Percentiles rank a stretch among this genome's conserved stretches.
Conservation (phyloP, 2,113 vertebrate genomes). For the Prionailurus bengalensis region DNA sequence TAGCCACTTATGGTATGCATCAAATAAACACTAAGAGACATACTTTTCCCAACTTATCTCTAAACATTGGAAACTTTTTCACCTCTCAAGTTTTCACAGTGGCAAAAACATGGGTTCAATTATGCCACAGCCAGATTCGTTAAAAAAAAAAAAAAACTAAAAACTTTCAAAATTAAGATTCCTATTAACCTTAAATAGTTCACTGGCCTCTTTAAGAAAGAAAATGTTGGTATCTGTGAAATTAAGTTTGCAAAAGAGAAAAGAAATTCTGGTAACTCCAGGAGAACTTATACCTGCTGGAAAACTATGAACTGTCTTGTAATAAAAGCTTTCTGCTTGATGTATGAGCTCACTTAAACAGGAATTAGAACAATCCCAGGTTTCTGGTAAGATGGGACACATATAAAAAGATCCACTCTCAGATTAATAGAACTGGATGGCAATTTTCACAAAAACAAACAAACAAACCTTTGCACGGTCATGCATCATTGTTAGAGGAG, state of each 20-base stretch:
- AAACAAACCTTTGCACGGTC: background rate
- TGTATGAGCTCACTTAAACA: background rate
- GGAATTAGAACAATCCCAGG: background rate
- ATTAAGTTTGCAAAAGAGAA: background rate
- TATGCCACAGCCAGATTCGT: background rate
- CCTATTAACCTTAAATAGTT: background rate
- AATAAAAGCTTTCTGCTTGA: background rate
- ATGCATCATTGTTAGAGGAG: background rate
- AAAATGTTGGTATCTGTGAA: background rate
- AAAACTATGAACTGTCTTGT: background rate
- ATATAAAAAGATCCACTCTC: background rate
- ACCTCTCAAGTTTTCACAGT: background rate
- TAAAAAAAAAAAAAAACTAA: background rate
- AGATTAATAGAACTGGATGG: background rate
- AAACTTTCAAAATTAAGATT: background rate
- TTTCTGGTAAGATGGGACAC: background rate
- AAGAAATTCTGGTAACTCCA: background rate
- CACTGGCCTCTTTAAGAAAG: background rate
- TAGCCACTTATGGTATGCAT: background rate
- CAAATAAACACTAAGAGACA: background rate
- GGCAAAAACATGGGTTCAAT: background rate
- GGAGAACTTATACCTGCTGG: background rate
- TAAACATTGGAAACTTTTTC: background rate
- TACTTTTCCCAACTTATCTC: background rate
- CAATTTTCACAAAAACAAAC: background rate